Percentiles rank a stretch among this genome's conserved stretches.
Evolutionary conservation across 2,888 invertebrate species (phyloP).

Genomic region (Heteropelma amictum): DNA sequence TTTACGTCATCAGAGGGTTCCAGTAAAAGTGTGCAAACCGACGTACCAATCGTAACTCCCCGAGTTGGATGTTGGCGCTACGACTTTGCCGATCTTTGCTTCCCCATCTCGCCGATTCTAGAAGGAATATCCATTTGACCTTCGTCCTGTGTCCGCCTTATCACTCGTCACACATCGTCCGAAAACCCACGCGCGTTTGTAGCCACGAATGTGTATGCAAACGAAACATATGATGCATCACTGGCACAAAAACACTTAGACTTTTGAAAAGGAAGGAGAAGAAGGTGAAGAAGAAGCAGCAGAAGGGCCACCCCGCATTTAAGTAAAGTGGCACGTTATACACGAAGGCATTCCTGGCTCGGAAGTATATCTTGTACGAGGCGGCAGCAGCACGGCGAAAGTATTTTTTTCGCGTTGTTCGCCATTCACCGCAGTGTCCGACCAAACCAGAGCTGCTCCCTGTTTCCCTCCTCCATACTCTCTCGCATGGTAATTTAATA

Average conservation of each 20-base stretch:
- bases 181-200: neutral
- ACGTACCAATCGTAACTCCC: too few relatives aligned
- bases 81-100: too few relatives aligned
- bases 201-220: neutral
- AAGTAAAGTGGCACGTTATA: conserved; percentile 70
- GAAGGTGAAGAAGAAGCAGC: conserved; percentile 25
- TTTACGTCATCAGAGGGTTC: too few relatives aligned
- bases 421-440: conserved; percentile 47
- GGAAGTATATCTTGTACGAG: conserved; percentile 44
- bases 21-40: too few relatives aligned
- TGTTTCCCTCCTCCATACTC: conserved; percentile 7
- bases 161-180: conserved; percentile 1
- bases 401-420: conserved; percentile 61
- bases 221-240: conserved; percentile 9
- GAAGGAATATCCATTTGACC: too few relatives aligned
- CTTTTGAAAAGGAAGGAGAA: conserved; percentile 57
- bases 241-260: conserved; percentile 65
- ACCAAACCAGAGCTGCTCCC: conserved; percentile 19
- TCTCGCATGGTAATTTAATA: conserved; percentile 5
- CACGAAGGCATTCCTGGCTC: conserved; percentile 53
- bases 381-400: too few relatives aligned
- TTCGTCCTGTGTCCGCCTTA: too few relatives aligned
- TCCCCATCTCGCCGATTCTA: too few relatives aligned
- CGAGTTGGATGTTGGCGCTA: too few relatives aligned
- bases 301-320: conserved; percentile 67